Evolutionary conservation across 2,888 invertebrate genomes (phyloP).

Genomic region (Xanthostigma xanthostigma): DNA sequence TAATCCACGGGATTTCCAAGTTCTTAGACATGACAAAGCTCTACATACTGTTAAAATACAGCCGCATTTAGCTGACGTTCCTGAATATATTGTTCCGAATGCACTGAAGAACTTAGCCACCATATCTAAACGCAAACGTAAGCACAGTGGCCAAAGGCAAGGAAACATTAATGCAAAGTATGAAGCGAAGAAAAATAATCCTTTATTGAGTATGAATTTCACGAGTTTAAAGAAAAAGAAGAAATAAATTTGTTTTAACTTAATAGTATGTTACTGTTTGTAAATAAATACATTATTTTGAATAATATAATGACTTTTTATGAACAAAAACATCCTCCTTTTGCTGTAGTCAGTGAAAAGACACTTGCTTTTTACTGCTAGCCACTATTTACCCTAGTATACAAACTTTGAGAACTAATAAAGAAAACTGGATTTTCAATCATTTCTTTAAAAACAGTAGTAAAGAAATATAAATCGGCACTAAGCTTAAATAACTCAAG

Average conservation of each 20-base stretch:
- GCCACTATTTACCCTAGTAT: too few species aligned
- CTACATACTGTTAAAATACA: constrained; percentile 72
- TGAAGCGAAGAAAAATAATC: constrained; percentile 51
- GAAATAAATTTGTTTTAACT: constrained; percentile 9
- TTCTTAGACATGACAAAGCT: constrained; percentile 72
- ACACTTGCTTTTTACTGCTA: too few species aligned
- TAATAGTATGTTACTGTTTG: too few species aligned
- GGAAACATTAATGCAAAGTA: constrained; percentile 20
- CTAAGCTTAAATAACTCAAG: too few species aligned
- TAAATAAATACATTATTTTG: too few species aligned
- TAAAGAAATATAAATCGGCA: too few species aligned
- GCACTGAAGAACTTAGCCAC: constrained; percentile 52
- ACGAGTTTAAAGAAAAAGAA: constrained; percentile 36
- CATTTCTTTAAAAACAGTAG: too few species aligned
- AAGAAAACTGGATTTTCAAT: too few species aligned
- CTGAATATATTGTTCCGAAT: constrained; percentile 79
- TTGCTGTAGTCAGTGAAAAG: too few species aligned
- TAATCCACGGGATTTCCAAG: constrained; percentile 74
- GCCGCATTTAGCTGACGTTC: constrained; percentile 76
- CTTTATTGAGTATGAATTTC: constrained; percentile 49
- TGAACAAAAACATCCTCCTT: too few species aligned
- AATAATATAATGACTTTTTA: too few species aligned
- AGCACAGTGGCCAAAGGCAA: constrained; percentile 8
- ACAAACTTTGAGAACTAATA: too few species aligned
- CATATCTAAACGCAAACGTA: constrained; percentile 20